Evolutionary conservation across 1,140 invertebrate species (phyloP), one percentile per base, ranked within the genome.

Genomic region (Tetramorium simillimum): DNA sequence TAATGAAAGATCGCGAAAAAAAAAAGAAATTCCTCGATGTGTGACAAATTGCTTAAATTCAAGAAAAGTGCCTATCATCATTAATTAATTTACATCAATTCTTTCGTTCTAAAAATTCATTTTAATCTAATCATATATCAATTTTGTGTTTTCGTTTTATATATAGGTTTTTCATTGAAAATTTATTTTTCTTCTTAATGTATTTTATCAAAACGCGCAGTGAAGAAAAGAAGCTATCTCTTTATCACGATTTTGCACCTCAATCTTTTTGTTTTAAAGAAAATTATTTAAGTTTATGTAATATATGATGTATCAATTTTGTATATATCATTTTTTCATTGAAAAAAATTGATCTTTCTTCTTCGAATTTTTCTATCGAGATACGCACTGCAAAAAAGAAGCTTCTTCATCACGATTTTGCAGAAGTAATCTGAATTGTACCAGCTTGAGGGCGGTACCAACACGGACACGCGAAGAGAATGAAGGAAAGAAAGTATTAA

Each of bases 401-500:
- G 33, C 33, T 33, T 67, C 69, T 16, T 53, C 18, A 7, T 53
- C 1, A 53, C 10, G 6, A 58, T 76, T 76, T 76, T 76, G 14
- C 51, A 60, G 18, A 18, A 37, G 6, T 12, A 51, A 53, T 14
- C 51, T 67, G 14, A 62, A 33, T 18, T 6, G 43, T 63, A 6
- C 9, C 28, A 14, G n/a, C 2, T 33, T 9, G 24, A 81, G n/a
- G 5, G 4, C 24, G 14, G 7, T 40, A 18, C 14, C n/a, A 40
- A 33, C 28, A 10, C 10, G 53, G 24, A 75, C 4, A 18, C 18
- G 10, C 18, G 33, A n/a, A 56, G 18, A n/a, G 37, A 28, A 43
- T 58, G 9, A 73, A 21, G 46, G 37, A 60, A 84, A 49, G 33
- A 75, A 84, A 46, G 49, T 70, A 65, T 72, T 72, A 49, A 84